phyloP scores from a whole-genome alignment of 2,797 vertebrate species.

The Peromyscus nudipes region DNA sequence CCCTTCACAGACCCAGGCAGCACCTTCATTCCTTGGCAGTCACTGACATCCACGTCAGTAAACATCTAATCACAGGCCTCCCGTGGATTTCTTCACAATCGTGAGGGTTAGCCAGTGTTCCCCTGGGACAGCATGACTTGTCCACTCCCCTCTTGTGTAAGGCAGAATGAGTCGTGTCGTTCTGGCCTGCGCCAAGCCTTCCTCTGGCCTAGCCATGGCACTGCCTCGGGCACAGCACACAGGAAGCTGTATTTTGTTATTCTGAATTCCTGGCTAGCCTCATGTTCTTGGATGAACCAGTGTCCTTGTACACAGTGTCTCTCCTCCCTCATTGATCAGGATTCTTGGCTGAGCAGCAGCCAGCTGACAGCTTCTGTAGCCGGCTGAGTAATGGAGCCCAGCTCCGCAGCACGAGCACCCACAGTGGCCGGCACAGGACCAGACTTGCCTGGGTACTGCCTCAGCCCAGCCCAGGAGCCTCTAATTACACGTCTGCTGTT shows the following conservation, averaged over 20 bases:
- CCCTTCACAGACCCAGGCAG: neutral
- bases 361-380: neutral
- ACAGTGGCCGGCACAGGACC: conserved; percentile 70
- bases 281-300: neutral
- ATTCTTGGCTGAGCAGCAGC: conserved; percentile 43
- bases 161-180: neutral
- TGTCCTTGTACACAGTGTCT: conserved; percentile 58
- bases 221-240: neutral
- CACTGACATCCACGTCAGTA: neutral
- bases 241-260: conserved; percentile 41
- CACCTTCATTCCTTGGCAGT: conserved; percentile 5
- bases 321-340: neutral
- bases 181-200: neutral
- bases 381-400: conserved; percentile 62
- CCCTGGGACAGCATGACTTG: neutral
- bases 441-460: conserved; percentile 83
- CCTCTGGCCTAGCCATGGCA: neutral
- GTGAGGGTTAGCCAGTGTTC: neutral
- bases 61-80: conserved; percentile 18
- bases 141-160: conserved; percentile 66
- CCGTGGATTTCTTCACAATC: neutral
- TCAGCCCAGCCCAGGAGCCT: conserved; percentile 77
- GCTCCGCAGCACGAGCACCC: conserved; percentile 74
- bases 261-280: conserved; percentile 40
- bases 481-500: conserved; percentile 81